Evolutionary conservation across 2,888 invertebrate species (phyloP).

Genomic region (Amphipoea lucens): DNA sequence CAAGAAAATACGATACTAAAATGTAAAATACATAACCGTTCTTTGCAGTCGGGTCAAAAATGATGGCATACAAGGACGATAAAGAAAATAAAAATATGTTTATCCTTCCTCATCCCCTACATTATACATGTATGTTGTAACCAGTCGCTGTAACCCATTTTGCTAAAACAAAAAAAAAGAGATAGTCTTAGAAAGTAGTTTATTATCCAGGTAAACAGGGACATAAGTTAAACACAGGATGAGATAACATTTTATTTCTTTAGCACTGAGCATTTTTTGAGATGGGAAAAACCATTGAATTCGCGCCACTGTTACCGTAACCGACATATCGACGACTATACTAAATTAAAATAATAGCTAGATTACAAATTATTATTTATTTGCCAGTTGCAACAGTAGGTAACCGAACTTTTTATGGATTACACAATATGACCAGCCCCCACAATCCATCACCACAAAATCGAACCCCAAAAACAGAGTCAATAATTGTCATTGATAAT

Average conservation of each 20-base stretch:
- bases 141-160: background rate
- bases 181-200: background rate
- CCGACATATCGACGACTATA: too few species aligned
- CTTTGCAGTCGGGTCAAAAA: background rate
- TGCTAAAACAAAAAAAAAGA: background rate
- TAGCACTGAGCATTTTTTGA: too few species aligned
- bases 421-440: background rate
- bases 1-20: background rate
- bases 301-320: too few species aligned
- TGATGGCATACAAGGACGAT: background rate
- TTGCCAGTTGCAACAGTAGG: background rate
- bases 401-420: too few species aligned
- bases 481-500: constrained; percentile 65
- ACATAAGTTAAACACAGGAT: background rate
- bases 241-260: background rate
- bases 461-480: constrained; percentile 45
- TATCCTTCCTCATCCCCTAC: background rate
- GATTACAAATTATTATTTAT: too few species aligned
- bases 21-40: background rate
- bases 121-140: background rate
- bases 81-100: background rate
- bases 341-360: too few species aligned
- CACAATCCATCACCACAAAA: constrained; percentile 34
- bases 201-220: background rate
- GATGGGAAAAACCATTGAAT: too few species aligned